Evolutionary conservation across 2,797 vertebrate genomes (phyloP).

Genomic region (Salarias fasciatus): DNA sequence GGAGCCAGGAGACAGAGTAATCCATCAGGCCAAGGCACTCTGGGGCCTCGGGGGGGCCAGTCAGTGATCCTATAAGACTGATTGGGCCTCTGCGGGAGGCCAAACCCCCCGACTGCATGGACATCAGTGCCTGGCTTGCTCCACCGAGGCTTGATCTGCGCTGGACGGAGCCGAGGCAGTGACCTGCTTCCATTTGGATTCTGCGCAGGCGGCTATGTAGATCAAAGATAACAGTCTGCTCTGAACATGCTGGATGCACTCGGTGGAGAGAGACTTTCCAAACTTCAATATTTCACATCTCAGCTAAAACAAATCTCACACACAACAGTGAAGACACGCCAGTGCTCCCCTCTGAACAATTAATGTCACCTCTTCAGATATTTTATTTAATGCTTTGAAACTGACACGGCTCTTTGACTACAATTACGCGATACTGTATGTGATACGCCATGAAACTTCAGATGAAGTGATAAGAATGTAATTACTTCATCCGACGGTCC

Average conservation of each 20-base stretch:
- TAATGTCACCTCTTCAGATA: constrained; percentile 7
- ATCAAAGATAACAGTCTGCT: constrained; percentile 49
- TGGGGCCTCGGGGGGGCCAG: constrained; percentile 63
- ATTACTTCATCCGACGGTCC: constrained; percentile 62
- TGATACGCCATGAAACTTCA: constrained; percentile 41
- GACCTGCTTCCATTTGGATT: constrained; percentile 78
- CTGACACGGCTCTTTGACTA: constrained; percentile 10
- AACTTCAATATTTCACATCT: constrained; percentile 26
- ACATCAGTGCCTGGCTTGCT: constrained; percentile 76
- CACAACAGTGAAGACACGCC: constrained; percentile 6
- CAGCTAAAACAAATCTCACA: constrained; percentile 6
- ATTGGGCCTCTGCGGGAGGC: constrained; percentile 75
- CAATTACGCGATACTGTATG: constrained; percentile 30
- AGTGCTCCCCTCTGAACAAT: constrained; percentile 10
- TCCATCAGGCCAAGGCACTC: constrained; percentile 78
- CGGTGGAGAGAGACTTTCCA: constrained; percentile 6
- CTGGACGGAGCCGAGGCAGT: constrained; percentile 67
- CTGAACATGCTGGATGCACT: constrained; percentile 23
- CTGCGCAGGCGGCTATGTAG: constrained; percentile 49
- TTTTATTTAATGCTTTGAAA: not conserved
- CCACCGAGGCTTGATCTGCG: constrained; percentile 72
- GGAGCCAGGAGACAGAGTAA: constrained; percentile 77
- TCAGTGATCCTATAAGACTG: constrained; percentile 80
- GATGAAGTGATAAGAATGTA: constrained; percentile 55
- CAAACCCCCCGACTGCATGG: constrained; percentile 71